These are phyloP conservation scores for Marasmarcha lunaedactyla DNA, from an alignment of 2,888 invertebrate species.

Conservation along the genomic window DNA sequence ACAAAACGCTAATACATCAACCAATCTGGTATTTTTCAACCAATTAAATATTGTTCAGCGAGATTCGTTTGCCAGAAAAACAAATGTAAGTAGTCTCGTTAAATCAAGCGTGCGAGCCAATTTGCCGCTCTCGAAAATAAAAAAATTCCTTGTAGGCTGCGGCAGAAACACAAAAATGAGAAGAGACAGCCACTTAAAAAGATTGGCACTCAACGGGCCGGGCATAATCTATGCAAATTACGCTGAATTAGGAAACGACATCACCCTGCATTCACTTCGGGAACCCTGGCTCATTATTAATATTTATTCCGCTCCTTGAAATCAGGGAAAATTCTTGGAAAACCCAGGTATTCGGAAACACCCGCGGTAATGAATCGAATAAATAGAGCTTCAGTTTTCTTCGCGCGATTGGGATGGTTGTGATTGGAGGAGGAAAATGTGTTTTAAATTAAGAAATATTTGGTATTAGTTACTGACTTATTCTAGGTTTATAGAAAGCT, in stretches of 20 bases:
- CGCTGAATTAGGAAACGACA: slow-evolving; percentile 69
- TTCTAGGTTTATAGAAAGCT: too few species aligned
- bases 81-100: too few species aligned
- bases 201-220: slow-evolving; percentile 69
- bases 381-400: slow-evolving; percentile 28
- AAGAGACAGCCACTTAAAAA: slow-evolving; percentile 67
- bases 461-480: too few species aligned
- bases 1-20: too few species aligned
- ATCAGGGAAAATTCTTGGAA: slow-evolving; percentile 39
- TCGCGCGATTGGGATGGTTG: slow-evolving; percentile 7
- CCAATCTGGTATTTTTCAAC: too few species aligned
- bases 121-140: slow-evolving; percentile 30
- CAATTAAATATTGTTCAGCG: too few species aligned
- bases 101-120: not conserved
- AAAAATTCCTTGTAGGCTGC: slow-evolving; percentile 53
- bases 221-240: slow-evolving; percentile 70
- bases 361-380: slow-evolving; percentile 49
- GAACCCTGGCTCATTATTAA: slow-evolving; percentile 69
- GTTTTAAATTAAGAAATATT: too few species aligned
- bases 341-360: slow-evolving; percentile 35
- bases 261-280: slow-evolving; percentile 58
- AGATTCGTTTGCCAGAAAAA: too few species aligned
- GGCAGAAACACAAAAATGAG: slow-evolving; percentile 57
- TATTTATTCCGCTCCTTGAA: slow-evolving; percentile 61
- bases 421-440: slow-evolving; percentile 7